Evolutionary conservation across 1,140 invertebrate species (phyloP), one percentile per base, ranked within the genome.

Genomic region (Brachionus rotundiformis): DNA sequence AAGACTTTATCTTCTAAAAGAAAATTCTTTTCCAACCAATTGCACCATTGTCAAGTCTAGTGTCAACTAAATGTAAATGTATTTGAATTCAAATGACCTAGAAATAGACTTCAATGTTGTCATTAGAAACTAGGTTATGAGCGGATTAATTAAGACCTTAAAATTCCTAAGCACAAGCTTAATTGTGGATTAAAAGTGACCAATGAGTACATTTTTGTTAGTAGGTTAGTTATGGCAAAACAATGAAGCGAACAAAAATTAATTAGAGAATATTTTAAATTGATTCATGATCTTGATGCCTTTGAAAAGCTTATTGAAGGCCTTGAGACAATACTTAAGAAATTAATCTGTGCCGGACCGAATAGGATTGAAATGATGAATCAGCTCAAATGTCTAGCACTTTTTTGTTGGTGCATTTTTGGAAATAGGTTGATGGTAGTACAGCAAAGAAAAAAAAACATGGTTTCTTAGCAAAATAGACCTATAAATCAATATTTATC

Each of bases 81-180:
- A 19, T 54, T 47, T 54, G 1, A 54, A 54, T 39, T 39, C 13
- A 10, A 54, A 19, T 54, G 47, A 19, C 47, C 47, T 54, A 25
- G 47, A 54, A 54, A 54, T 4, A 54, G 5, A 19, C 29, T 29
- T 63, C n/a, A 13, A 23, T 63, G 61, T 63, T 63, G 61, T 63
- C 61, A n/a, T 13, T 63, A 63, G 29, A 63, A 63, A 63, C 61
- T 54, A 65, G 27, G 65, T 16, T 36, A 36, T 39, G 33, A 16
- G 36, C 44, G 68, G 68, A 73, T 73, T 73, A 73, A 73, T 13
- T 27, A 44, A 68, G 29, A 31, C 63, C 33, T 68, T 36, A 39
- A 36, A 68, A n/a, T 63, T 63, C 29, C n/a, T 54, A 23, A 23
- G 10, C 33, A 16, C 4, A 27, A 61, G 59, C 27, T 61, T 61